Evolutionary conservation across 2,113 vertebrate species (phyloP).

Genomic region (Perca fluviatilis): DNA sequence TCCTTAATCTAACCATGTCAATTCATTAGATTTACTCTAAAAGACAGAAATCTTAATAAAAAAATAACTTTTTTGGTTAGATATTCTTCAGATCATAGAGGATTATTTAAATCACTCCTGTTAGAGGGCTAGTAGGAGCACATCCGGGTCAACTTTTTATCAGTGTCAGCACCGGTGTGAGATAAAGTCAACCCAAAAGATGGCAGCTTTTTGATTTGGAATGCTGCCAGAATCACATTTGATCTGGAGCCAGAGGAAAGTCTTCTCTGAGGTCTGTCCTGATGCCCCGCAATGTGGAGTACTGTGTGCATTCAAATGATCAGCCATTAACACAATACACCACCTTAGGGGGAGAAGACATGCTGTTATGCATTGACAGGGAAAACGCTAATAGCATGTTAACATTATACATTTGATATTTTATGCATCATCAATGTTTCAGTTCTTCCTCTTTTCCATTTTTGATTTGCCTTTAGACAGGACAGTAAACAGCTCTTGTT

Average conservation of each 20-base stretch:
- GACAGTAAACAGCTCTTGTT: conserved; percentile 7
- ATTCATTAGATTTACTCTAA: neutral
- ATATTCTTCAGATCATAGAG: conserved; percentile 11
- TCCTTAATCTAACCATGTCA: neutral
- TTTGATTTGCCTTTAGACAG: conserved; percentile 31
- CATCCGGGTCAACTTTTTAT: neutral
- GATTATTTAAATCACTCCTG: conserved; percentile 6
- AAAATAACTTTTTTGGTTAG: conserved; percentile 11
- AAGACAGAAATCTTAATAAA: neutral
- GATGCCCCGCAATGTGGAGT: conserved; percentile 34
- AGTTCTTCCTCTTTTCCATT: neutral
- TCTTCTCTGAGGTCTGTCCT: conserved; percentile 52
- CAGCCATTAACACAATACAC: conserved; percentile 43
- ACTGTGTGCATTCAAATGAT: conserved; percentile 72
- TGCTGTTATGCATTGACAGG: conserved; percentile 25
- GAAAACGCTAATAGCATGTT: conserved; percentile 3
- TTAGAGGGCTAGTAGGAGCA: neutral
- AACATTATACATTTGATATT: conserved; percentile 5
- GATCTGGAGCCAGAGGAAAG: conserved; percentile 53
- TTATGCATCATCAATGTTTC: neutral
- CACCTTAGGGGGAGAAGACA: conserved; percentile 28
- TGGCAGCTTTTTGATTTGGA: conserved; percentile 50
- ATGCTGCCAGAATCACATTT: conserved; percentile 53
- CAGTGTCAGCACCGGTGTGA: conserved; percentile 23
- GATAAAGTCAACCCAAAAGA: conserved; percentile 43